phyloP scores from a whole-genome alignment of 2,888 invertebrate species.

The Sinodicranocentrus sp. region DNA sequence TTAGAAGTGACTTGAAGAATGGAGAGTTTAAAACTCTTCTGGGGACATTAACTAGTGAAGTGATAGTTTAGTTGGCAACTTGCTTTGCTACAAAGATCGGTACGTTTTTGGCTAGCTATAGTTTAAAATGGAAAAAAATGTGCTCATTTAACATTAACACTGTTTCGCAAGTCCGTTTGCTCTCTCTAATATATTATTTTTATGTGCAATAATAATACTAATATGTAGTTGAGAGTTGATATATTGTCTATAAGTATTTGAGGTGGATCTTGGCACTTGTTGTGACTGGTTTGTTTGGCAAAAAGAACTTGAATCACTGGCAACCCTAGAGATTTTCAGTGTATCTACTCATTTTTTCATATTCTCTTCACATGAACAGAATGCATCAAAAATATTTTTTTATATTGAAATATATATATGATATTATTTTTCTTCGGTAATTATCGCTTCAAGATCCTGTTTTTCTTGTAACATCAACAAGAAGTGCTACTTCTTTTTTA shows the following conservation, averaged over 20 bases:
- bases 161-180: no score
- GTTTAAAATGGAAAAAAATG: no score
- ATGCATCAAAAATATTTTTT: conserved; percentile 4
- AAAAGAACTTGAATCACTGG: neutral
- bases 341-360: no score
- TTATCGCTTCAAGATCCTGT: conserved; percentile 46
- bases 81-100: no score
- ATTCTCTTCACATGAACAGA: neutral
- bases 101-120: no score
- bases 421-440: neutral
- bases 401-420: conserved; percentile 21
- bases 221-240: neutral
- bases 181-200: neutral
- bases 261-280: conserved; percentile 20
- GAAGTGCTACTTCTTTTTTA: conserved; percentile 21
- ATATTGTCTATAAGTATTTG: conserved; percentile 6
- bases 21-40: no score
- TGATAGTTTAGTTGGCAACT: no score
- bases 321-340: neutral
- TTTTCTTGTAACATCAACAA: conserved; percentile 39
- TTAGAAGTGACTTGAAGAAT: no score
- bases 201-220: neutral
- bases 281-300: conserved; percentile 30
- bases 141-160: no score
- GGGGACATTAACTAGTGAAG: no score